Percentiles rank a stretch among this genome's conserved stretches.
Conservation (phyloP, 92 coral and sea anemone genomes). For the Umimayanthus chanpuru region DNA sequence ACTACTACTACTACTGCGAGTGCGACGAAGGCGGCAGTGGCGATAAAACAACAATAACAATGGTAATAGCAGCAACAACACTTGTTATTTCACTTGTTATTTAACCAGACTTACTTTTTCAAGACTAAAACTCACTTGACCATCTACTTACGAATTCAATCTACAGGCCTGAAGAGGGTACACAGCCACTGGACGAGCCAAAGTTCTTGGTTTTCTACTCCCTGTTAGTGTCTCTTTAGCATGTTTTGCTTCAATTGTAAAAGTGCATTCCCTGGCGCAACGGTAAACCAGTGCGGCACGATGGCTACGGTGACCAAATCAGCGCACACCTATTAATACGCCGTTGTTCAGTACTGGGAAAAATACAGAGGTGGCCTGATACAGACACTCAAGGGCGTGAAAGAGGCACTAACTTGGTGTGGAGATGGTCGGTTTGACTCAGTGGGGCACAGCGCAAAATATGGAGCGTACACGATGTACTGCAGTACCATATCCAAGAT, state of each 20-base stretch:
- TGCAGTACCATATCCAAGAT: constrained; percentile 21
- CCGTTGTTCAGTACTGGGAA: constrained; percentile 6
- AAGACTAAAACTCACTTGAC: no score
- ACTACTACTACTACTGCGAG: no score
- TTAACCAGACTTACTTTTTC: no score
- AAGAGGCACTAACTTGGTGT: constrained; percentile 4
- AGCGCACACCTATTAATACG: not conserved
- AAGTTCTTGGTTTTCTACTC: not conserved
- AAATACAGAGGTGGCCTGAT: not conserved
- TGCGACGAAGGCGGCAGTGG: no score
- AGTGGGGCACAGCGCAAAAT: constrained; percentile 14
- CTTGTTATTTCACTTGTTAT: no score
- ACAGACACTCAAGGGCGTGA: not conserved
- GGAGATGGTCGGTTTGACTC: not conserved
- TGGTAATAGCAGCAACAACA: no score
- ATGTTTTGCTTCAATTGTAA: not conserved
- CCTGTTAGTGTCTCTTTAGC: not conserved
- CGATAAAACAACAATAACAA: no score
- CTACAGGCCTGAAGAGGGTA: no score
- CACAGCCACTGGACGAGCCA: no score
- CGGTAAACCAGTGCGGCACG: not conserved
- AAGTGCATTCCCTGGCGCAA: not conserved
- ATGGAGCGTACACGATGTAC: constrained; percentile 30
- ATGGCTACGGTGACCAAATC: not conserved
- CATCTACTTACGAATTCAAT: no score